A percentile compares a stretch with the other conserved stretches of the same genome.
Evolutionary conservation across 2,113 vertebrate genomes (phyloP).

Genomic region (Zingel zingel): DNA sequence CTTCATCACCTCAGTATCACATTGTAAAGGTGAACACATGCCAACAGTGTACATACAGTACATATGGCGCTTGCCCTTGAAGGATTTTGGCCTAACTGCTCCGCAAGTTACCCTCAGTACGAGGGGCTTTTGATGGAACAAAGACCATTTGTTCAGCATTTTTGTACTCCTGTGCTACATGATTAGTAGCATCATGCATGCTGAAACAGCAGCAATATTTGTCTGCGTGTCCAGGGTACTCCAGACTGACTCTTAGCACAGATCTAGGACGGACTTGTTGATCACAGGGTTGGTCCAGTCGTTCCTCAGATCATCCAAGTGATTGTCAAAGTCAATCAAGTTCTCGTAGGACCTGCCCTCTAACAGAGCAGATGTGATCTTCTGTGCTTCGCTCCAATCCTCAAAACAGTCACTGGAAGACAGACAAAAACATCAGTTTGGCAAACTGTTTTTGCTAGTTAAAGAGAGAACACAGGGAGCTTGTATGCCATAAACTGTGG

Average conservation of each 20-base stretch:
- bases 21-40: conserved; percentile 51
- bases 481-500: neutral
- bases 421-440: conserved; percentile 9
- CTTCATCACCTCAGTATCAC: conserved; percentile 43
- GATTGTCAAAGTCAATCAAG: conserved; percentile 96
- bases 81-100: conserved; percentile 49
- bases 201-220: conserved; percentile 66
- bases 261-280: conserved; percentile 95
- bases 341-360: conserved; percentile 93
- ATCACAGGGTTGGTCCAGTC: conserved; percentile 99
- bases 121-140: conserved; percentile 57
- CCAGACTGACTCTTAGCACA: conserved; percentile 85
- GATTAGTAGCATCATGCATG: conserved; percentile 60
- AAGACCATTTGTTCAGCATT: conserved; percentile 48
- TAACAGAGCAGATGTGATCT: conserved; percentile 91
- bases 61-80: conserved; percentile 58
- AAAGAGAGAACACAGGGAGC: conserved; percentile 10
- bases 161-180: conserved; percentile 49
- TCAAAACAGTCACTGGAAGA: conserved; percentile 92
- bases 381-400: conserved; percentile 95
- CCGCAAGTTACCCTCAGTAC: conserved; percentile 38
- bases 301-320: conserved; percentile 96
- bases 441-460: neutral
- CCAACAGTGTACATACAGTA: conserved; percentile 34
- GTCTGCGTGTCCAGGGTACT: conserved; percentile 27